A percentile compares a stretch with the other conserved stretches of the same genome.
These are phyloP conservation scores for Bos taurus DNA, from an alignment of 2,113 vertebrate genomes.

Conservation along the genomic window ARS-UCD2.0 NC_037335.1:37180001-37180500, in stretches of 20 bases:
- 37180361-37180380: slow-evolving; percentile 28
- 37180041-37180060: slow-evolving; percentile 7
- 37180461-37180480: not conserved
- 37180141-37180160: slow-evolving; percentile 60
- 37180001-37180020: not conserved
- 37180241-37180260: slow-evolving; percentile 64
- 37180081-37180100: slow-evolving; percentile 28
- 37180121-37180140: slow-evolving; percentile 34
- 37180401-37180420: not conserved
- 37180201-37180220: slow-evolving; percentile 48
- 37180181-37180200: slow-evolving; percentile 11
- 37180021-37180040: not conserved
- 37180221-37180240: slow-evolving; percentile 19
- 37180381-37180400: not conserved
- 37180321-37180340: slow-evolving; percentile 55
- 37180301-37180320: slow-evolving; percentile 59
- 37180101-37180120: slow-evolving; percentile 24
- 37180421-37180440: slow-evolving; percentile 34
- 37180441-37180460: not conserved
- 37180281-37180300: slow-evolving; percentile 72
- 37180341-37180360: not conserved
- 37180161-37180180: slow-evolving; percentile 39
- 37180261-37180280: slow-evolving; percentile 54
- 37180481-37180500: not conserved
- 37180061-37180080: slow-evolving; percentile 7